These are phyloP conservation scores for Bombus pyrosoma DNA, from an alignment of 1,140 invertebrate genomes.

Conservation along the genomic window DNA sequence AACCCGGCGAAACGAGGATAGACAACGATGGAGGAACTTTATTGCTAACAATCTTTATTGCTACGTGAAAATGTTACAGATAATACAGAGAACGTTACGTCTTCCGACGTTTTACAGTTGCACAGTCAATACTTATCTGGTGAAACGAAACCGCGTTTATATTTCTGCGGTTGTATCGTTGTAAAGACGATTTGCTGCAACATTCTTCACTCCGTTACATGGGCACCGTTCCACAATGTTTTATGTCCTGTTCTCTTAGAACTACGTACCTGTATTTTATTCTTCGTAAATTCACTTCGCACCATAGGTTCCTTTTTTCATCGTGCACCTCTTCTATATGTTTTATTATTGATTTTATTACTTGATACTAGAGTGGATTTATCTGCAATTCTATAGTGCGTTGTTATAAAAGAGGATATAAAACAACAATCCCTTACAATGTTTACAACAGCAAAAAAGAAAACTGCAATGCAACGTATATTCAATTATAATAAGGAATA, in stretches of 20 bases:
- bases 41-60: conserved; percentile 8
- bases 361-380: background rate
- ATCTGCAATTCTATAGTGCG: background rate
- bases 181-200: background rate
- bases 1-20: background rate
- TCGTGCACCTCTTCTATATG: background rate
- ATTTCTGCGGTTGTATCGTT: background rate
- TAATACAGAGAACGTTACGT: background rate
- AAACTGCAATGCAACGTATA: too few species aligned
- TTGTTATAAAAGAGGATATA: background rate
- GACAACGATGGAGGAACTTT: background rate
- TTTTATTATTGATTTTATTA: background rate
- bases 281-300: background rate
- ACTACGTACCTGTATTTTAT: background rate
- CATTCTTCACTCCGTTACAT: background rate
- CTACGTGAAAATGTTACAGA: background rate
- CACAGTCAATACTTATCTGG: background rate
- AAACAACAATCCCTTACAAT: background rate
- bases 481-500: too few species aligned
- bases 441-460: too few species aligned
- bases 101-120: background rate
- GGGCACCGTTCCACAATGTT: background rate
- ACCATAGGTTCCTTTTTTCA: background rate
- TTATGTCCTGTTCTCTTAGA: background rate
- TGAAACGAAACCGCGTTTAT: background rate